Conservation (phyloP, 2,888 invertebrate genomes). For the Plutella xylostella region DNA sequence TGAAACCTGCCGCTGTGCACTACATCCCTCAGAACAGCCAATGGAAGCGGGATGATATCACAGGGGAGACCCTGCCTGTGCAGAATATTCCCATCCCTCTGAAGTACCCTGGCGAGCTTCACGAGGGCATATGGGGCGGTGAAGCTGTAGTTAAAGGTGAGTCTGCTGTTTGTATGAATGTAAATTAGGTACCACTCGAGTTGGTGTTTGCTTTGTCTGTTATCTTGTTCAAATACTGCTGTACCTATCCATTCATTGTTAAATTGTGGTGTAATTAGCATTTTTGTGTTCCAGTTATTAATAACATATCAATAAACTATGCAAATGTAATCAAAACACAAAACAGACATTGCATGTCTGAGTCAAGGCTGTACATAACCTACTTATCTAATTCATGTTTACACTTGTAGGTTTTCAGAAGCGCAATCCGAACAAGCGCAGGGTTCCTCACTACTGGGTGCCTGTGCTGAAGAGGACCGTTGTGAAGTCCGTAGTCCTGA, state of each 20-base stretch:
- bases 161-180: slow-evolving; percentile 12
- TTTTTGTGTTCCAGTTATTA: background rate
- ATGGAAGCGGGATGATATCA: slow-evolving; percentile 79
- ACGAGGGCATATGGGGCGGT: slow-evolving; percentile 95
- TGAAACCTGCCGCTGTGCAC: slow-evolving; percentile 72
- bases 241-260: background rate
- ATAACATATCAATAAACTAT: background rate
- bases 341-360: too few relatives aligned
- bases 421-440: slow-evolving; percentile 64
- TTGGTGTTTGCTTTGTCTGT: background rate
- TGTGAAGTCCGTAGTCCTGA: slow-evolving; percentile 90
- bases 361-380: background rate
- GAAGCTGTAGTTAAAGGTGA: slow-evolving; percentile 89
- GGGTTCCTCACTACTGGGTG: slow-evolving; percentile 90
- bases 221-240: background rate
- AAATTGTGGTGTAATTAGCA: background rate
- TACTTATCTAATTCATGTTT: background rate
- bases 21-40: slow-evolving; percentile 80
- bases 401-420: slow-evolving; percentile 73
- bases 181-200: too few relatives aligned
- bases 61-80: slow-evolving; percentile 78
- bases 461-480: slow-evolving; percentile 84
- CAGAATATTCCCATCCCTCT: slow-evolving; percentile 84
- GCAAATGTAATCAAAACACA: background rate
- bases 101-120: slow-evolving; percentile 80